phyloP scores from a whole-genome alignment of 2,797 vertebrate genomes.

The Enteromius trimaculatus region DNA sequence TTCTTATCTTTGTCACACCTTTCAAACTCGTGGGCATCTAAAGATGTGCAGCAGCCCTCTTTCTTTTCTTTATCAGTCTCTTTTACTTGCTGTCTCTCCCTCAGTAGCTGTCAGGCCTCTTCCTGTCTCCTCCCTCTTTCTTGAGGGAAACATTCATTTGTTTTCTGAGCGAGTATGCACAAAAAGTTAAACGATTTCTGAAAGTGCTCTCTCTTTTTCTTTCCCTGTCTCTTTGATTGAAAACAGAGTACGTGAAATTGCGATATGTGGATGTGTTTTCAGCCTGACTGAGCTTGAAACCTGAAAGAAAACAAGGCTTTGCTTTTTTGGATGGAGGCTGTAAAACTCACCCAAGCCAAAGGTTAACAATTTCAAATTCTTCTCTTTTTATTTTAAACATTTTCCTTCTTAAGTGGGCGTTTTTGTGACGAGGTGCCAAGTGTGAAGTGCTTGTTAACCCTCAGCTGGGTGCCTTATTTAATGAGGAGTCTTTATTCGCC shows the following conservation, averaged over 20 bases:
- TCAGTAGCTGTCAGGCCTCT: not conserved
- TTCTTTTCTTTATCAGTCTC: constrained; percentile 50
- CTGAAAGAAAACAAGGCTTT: not conserved
- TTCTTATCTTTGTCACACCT: constrained; percentile 40
- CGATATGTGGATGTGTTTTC: constrained; percentile 16
- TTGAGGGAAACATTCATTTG: not conserved
- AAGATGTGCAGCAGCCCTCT: constrained; percentile 40
- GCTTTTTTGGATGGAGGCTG: not conserved
- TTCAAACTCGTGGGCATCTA: constrained; percentile 42
- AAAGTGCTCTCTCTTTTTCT: constrained; percentile 7
- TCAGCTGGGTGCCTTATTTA: constrained; percentile 45
- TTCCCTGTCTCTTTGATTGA: constrained; percentile 20
- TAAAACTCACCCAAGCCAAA: constrained; percentile 28
- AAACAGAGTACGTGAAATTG: constrained; percentile 4
- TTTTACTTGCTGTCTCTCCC: constrained; percentile 6
- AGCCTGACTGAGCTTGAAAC: constrained; percentile 14
- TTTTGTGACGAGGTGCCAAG: constrained; percentile 51
- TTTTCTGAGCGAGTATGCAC: not conserved
- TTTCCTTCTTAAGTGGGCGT: constrained; percentile 34
- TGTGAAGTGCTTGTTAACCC: constrained; percentile 59
- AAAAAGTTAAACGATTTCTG: constrained; percentile 37
- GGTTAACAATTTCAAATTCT: constrained; percentile 31
- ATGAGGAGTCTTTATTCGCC: constrained; percentile 51
- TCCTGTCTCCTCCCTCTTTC: constrained; percentile 3
- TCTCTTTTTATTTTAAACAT: constrained; percentile 18